phyloP scores from a whole-genome alignment of 2,113 vertebrate species.

The Clarias batrachus region DNA sequence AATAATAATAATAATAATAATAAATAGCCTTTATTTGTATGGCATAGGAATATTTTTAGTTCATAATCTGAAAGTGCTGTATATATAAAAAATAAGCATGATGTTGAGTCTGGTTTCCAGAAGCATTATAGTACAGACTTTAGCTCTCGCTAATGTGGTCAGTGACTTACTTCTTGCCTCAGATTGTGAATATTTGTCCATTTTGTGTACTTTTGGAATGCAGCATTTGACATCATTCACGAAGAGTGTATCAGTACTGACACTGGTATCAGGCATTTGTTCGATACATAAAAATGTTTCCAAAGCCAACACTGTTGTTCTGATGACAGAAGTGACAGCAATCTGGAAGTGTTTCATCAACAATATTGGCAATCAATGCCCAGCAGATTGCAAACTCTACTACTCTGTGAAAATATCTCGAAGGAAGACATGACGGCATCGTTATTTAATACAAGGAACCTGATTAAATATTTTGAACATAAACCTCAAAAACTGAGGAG shows the following conservation, averaged over 20 bases:
- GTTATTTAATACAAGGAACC: neutral
- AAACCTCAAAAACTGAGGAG: neutral
- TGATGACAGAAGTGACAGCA: neutral
- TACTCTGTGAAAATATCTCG: neutral
- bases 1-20: conserved; percentile 1
- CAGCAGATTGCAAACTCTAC: neutral
- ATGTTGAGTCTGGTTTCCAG: neutral
- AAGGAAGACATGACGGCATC: neutral
- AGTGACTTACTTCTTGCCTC: neutral
- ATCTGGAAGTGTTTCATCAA: neutral
- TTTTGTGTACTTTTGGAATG: neutral
- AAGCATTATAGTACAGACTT: neutral
- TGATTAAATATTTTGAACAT: neutral
- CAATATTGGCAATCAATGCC: neutral
- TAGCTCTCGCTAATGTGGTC: neutral
- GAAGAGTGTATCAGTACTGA: neutral
- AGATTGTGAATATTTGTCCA: neutral
- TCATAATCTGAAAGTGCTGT: neutral
- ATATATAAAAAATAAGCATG: neutral
- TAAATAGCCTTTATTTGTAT: neutral
- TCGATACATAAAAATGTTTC: neutral
- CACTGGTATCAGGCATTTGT: neutral
- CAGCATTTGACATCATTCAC: neutral
- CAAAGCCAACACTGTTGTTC: neutral
- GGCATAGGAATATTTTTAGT: neutral